These are phyloP conservation scores for Heptranchias perlo DNA, from an alignment of 2,113 vertebrate genomes.

Conservation along the genomic window DNA sequence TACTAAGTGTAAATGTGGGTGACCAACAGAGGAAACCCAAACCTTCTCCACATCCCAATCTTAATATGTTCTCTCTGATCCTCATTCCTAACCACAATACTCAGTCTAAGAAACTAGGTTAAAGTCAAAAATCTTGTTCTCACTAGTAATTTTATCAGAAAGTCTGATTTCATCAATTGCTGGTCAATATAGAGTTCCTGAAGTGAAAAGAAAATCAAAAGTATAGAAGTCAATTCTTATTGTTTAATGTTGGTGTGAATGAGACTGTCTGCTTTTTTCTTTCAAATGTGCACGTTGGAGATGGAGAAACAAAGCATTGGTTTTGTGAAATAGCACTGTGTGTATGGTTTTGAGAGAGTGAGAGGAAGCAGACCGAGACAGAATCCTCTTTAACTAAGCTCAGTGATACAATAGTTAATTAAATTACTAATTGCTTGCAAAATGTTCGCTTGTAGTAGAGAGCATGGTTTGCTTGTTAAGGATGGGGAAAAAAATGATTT, in stretches of 20 bases:
- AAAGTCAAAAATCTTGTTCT: neutral
- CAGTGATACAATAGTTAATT: no score
- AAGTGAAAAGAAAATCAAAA: neutral
- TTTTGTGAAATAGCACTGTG: neutral
- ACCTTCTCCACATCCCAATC: neutral
- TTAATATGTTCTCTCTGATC: neutral
- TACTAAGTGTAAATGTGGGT: slow-evolving; percentile 28
- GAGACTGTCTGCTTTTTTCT: neutral
- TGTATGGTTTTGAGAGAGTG: neutral
- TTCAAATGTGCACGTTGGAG: neutral
- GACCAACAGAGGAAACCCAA: slow-evolving; percentile 36
- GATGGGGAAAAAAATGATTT: no score
- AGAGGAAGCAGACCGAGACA: neutral
- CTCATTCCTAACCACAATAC: neutral
- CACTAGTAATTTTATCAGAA: neutral
- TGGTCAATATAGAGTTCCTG: neutral
- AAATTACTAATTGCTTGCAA: no score
- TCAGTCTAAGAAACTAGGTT: neutral
- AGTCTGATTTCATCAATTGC: neutral
- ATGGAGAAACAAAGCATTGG: neutral
- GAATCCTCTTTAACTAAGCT: no score
- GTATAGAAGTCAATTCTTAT: neutral
- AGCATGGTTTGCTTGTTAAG: no score
- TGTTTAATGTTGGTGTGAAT: neutral
- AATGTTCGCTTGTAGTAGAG: no score